Base-by-base conservation (phyloP, 2,888 invertebrate genomes). In the Spilarctia lutea region DNA sequence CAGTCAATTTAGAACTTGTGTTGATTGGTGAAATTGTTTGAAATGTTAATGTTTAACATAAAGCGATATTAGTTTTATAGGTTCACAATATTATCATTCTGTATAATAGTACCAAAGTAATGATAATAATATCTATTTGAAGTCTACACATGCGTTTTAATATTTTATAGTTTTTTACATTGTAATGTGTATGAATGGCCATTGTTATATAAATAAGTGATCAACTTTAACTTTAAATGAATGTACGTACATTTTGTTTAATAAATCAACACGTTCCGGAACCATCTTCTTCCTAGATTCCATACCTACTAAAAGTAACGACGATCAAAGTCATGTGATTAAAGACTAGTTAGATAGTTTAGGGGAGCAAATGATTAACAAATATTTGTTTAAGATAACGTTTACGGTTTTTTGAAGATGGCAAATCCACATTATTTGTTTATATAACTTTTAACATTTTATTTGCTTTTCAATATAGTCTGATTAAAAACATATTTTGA, bases 1-100 rank as follows among this genome's bases (percentile, higher is more conserved):
- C 88, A 85, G 87, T 80, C 81, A 74, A 75, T 70, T 79, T 76
- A 75, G 69, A 78, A 80, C 71, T 78, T 70, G 35, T 63, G 69
- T 73, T 65, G 24, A 56, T 56, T n/a, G 63, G 85, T 86, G 83
- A 70, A 63, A 27, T 71, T 63, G 18, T 39, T 24, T 63, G 30
- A 63, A 30, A 30, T 30, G 16, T 30, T 30, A 2, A 60, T 60
- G 63, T 63, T 63, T 6, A 60, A 63, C 18, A 63, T 60, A 18
- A 30, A 63, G 18, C 8, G 30, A 24, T 42, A 30, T 60, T 63
- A 63, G 30, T 63, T 42, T 42, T 71, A 42, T 30, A 42, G 39
- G 63, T 39, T 71, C 45, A 52, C 65, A 52, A 35, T 52, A 39
- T 65, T 63, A 63, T 66, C 24, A 27, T 66, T 42, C 27, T 24